These are phyloP conservation scores for Phenganax subtilis DNA, from an alignment of 92 coral and sea anemone species.

Conservation along the genomic window DNA sequence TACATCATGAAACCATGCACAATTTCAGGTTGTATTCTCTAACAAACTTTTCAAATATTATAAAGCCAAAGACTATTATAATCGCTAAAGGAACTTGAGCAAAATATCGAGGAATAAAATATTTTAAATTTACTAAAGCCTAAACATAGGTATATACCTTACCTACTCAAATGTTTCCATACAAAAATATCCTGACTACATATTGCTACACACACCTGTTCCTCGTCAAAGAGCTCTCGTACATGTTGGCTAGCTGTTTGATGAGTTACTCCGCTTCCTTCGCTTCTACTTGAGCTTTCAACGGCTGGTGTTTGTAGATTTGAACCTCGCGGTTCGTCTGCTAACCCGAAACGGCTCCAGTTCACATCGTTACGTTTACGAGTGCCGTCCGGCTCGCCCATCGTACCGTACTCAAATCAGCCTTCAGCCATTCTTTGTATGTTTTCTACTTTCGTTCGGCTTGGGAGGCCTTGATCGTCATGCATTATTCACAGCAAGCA, in stretches of 20 bases:
- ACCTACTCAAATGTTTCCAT: too few relatives aligned
- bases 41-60: too few relatives aligned
- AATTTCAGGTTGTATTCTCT: too few relatives aligned
- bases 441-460: constrained; percentile 2
- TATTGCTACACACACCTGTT: constrained; percentile 51
- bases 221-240: constrained; percentile 79
- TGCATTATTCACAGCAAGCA: constrained; percentile 10
- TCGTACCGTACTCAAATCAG: constrained; percentile 1
- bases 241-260: constrained; percentile 42
- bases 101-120: too few relatives aligned
- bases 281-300: constrained; percentile 23
- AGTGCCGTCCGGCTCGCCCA: constrained; percentile 22
- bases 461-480: not conserved
- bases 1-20: too few relatives aligned
- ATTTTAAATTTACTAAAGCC: too few relatives aligned
- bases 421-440: constrained; percentile 10
- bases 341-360: constrained; percentile 83
- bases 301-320: not conserved
- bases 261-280: constrained; percentile 50
- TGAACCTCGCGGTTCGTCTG: constrained; percentile 43
- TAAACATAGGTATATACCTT: too few relatives aligned
- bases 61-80: too few relatives aligned
- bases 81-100: too few relatives aligned
- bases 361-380: constrained; percentile 50
- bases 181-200: not conserved